A percentile compares a stretch with the other conserved stretches of the same genome.
Evolutionary conservation across 2,113 vertebrate species (phyloP).

Genomic region (Arizona elegans): DNA sequence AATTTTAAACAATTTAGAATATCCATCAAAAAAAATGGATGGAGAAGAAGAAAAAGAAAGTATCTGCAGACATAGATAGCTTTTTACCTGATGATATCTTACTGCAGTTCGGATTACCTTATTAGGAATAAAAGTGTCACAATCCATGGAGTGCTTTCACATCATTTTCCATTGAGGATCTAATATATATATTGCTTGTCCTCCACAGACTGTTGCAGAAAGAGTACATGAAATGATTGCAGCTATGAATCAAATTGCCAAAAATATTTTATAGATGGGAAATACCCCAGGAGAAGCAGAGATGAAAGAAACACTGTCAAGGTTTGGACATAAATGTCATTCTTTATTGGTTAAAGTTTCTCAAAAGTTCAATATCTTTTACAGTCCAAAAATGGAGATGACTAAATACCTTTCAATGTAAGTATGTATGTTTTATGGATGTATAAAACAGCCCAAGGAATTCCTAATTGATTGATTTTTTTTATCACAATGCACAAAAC

Average conservation of each 20-base stretch:
- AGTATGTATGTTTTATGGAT: neutral
- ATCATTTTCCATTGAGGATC: neutral
- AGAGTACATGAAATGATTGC: slow-evolving; percentile 1
- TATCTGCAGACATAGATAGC: neutral
- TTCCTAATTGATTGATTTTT: neutral
- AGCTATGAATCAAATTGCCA: slow-evolving; percentile 8
- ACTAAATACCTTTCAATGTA: neutral
- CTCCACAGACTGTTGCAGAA: neutral
- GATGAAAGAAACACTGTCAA: neutral
- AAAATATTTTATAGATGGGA: neutral
- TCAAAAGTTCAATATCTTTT: neutral
- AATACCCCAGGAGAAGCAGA: neutral
- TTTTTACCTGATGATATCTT: neutral
- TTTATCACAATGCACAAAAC: neutral
- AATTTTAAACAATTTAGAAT: neutral
- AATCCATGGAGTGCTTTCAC: neutral
- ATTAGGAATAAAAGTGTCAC: neutral
- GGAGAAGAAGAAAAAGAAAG: neutral
- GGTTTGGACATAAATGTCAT: neutral
- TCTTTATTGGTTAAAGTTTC: neutral
- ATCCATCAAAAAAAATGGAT: neutral
- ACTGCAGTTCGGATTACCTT: neutral
- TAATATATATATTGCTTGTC: neutral
- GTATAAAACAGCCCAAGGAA: neutral
- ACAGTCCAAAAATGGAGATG: neutral